Percentiles rank a stretch among this genome's conserved stretches.
Evolutionary conservation across 2,797 vertebrate genomes (phyloP).

Genomic region (Benthosema pterotum): DNA sequence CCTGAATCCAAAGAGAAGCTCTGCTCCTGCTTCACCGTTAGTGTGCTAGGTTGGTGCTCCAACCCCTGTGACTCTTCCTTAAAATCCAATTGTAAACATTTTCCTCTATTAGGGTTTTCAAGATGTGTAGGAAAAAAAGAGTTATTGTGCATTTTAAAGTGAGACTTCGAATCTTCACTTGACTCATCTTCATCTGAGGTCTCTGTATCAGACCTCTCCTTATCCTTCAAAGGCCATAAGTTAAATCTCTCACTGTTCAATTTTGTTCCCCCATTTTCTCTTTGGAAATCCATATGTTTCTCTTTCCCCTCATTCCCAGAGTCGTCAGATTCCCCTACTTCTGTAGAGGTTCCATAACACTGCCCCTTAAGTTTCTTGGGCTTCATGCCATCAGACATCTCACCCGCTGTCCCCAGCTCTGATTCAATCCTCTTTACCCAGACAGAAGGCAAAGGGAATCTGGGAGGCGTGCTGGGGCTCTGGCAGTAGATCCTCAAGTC

Average conservation of each 20-base stretch:
- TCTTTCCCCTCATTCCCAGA: constrained; percentile 35
- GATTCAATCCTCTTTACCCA: constrained; percentile 69
- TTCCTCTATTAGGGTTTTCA: constrained; percentile 19
- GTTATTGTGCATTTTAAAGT: constrained; percentile 44
- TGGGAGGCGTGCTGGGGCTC: constrained; percentile 86
- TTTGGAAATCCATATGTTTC: constrained; percentile 36
- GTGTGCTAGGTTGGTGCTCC: constrained; percentile 38
- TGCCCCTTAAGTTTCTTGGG: constrained; percentile 26
- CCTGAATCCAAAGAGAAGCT: constrained; percentile 36
- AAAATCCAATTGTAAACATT: constrained; percentile 25
- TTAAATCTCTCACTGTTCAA: constrained; percentile 29
- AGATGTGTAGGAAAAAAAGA: constrained; percentile 16
- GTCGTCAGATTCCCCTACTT: constrained; percentile 37
- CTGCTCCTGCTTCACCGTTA: constrained; percentile 44
- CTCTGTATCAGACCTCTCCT: constrained; percentile 45
- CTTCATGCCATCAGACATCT: constrained; percentile 44
- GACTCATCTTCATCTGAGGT: constrained; percentile 52
- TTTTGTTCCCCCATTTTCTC: constrained; percentile 45
- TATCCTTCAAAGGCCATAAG: constrained; percentile 44
- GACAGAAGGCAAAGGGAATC: constrained; percentile 84
- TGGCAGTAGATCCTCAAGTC: constrained; percentile 96
- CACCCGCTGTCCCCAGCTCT: constrained; percentile 40
- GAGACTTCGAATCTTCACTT: constrained; percentile 51
- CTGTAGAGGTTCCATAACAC: constrained; percentile 23
- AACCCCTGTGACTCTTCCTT: constrained; percentile 49